Evolutionary conservation across 1,140 invertebrate species (phyloP).

Genomic region (Idris sp.): DNA sequence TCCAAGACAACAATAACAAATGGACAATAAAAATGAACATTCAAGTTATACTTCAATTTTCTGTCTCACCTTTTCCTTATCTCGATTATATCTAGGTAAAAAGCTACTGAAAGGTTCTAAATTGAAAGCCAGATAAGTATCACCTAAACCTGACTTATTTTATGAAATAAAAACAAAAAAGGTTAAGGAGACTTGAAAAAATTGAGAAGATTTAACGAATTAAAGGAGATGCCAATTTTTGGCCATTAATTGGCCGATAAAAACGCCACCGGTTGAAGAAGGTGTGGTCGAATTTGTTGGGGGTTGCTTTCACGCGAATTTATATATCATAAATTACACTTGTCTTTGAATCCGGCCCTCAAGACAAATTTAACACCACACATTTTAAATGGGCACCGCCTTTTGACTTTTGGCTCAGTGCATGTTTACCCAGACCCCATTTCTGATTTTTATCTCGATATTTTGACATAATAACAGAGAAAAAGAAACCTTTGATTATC

Average conservation of each 20-base stretch:
- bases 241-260: background rate
- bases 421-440: slow-evolving; percentile 29
- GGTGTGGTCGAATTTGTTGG: slow-evolving; percentile 35
- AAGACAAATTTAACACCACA: slow-evolving; percentile 13
- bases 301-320: slow-evolving; percentile 43
- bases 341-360: slow-evolving; percentile 1
- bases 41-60: too few species aligned
- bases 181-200: too few species aligned
- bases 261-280: slow-evolving; percentile 23
- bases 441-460: slow-evolving; percentile 20
- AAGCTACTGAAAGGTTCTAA: too few species aligned
- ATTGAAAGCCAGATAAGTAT: too few species aligned
- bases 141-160: too few species aligned
- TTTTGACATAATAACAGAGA: slow-evolving; percentile 8
- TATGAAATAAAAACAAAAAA: too few species aligned
- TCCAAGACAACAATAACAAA: too few species aligned
- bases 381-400: slow-evolving; percentile 31
- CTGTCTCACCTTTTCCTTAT: too few species aligned
- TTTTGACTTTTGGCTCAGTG: slow-evolving; percentile 16
- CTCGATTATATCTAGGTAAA: too few species aligned
- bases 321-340: slow-evolving; percentile 46
- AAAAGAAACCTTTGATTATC: slow-evolving; percentile 15
- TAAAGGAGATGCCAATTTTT: background rate
- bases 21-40: too few species aligned
- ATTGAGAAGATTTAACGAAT: too few species aligned